Percentiles rank a stretch among this genome's conserved stretches.
phyloP scores from a whole-genome alignment of 2,797 vertebrate species.

The Oreochromis grahami region DNA sequence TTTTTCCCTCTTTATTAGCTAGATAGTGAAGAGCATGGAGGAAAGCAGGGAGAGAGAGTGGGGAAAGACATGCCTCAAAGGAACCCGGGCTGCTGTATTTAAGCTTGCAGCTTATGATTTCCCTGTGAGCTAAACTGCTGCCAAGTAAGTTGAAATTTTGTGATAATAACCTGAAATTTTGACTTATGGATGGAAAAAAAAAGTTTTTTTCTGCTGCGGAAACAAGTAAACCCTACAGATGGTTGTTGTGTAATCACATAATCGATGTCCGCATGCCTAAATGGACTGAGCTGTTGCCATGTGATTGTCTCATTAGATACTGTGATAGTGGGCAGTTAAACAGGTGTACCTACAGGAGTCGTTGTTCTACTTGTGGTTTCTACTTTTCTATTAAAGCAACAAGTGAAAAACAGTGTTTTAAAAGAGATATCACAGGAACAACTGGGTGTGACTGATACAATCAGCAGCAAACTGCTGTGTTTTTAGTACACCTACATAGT shows the following conservation, averaged over 20 bases:
- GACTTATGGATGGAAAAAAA: neutral
- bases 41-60: neutral
- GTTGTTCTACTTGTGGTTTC: neutral
- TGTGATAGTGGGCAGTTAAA: neutral
- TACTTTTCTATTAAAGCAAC: neutral
- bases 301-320: neutral
- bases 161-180: neutral
- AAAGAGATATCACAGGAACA: neutral
- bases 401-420: neutral
- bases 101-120: neutral
- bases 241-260: neutral
- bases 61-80: neutral
- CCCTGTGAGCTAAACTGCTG: neutral
- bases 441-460: neutral
- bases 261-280: neutral
- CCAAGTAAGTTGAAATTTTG: neutral
- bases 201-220: accelerated
- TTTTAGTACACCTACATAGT: neutral
- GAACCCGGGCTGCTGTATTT: neutral
- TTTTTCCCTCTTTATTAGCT: neutral
- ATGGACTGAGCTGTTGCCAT: neutral
- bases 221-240: neutral
- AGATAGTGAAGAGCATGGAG: neutral
- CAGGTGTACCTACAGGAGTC: neutral
- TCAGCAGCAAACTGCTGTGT: neutral